Base-by-base conservation (phyloP, 1,140 invertebrate species). In the Neodiprion pinetum region DNA sequence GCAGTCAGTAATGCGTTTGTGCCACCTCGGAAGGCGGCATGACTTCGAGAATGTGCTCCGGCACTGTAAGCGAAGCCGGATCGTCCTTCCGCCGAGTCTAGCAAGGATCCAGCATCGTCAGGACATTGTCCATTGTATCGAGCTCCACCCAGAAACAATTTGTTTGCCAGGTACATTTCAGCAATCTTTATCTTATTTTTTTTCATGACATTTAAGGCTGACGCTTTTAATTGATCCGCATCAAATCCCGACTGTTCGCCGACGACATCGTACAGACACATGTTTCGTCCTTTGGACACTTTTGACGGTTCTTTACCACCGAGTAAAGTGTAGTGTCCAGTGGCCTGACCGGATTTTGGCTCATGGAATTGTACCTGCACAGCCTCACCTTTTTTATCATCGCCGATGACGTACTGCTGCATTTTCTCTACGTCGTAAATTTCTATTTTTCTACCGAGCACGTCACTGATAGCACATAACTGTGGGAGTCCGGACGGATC, bases 131-230 rank as follows among this genome's bases (percentile, higher is more conserved):
- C 47, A 10, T 7, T 49, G 48, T 12, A 71, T 3, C 21, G 17
- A n/a, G 70, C 48, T 47, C 70, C 70, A 11, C 70, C 70, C 1
- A 40, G 8, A 17, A 53, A n/a, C 70, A 71, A 71, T 71, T 71
- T 71, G 14, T 23, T 49, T 7, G 14, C 10, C 40, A 5, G 21
- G n/a, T 71, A 71, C 48, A 48, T 71, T n/a, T 71, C 47, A 14
- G 61, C 14, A 48, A 23, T 48, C 47, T 17, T 40, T 8, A 71
- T 48, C 9, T 71, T 23, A 3, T n/a, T 9, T 10, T 17, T 8
- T 71, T 48, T 17, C 12, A 23, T 71, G 0, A 53, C 9, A 40
- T 40, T 40, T 40, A 40, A 40, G 28, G 28, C 28, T 40, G 28
- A 40, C 28, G 1, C 5, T 40, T 40, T 40, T 40, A 40, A 40